Evolutionary conservation across 2,888 invertebrate genomes (phyloP).

Genomic region (Eupithecia subumbrata): DNA sequence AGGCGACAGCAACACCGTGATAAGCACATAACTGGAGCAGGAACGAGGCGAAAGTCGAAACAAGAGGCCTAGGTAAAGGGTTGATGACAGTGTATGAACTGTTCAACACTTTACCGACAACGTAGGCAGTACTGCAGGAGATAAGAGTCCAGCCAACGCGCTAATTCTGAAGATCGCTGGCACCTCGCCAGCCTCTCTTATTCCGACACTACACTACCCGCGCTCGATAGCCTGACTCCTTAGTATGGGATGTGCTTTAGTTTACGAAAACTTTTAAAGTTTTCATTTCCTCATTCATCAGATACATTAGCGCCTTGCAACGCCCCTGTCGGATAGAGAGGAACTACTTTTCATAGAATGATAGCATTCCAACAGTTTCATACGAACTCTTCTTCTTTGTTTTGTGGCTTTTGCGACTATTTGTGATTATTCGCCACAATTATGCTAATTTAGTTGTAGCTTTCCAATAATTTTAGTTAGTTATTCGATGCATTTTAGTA

Average conservation of each 20-base stretch:
- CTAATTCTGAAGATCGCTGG: slow-evolving; percentile 9
- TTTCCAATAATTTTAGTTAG: too few species aligned
- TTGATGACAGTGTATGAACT: background rate
- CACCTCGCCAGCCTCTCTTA: background rate
- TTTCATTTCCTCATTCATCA: background rate
- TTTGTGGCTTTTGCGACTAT: too few species aligned
- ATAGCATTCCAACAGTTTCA: too few species aligned
- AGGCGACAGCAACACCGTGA: too few species aligned
- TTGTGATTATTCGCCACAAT: too few species aligned
- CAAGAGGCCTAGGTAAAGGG: background rate
- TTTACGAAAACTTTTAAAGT: background rate
- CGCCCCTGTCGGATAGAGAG: background rate
- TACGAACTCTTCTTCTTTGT: too few species aligned
- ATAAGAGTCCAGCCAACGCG: slow-evolving; percentile 6
- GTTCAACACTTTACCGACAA: background rate
- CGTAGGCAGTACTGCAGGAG: background rate
- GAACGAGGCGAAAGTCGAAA: background rate
- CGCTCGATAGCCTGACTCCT: background rate
- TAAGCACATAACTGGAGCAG: background rate
- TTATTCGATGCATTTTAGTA: too few species aligned
- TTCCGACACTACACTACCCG: background rate
- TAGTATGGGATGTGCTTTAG: background rate
- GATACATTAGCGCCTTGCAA: background rate
- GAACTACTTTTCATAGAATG: too few species aligned
- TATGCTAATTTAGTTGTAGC: too few species aligned